Conservation (phyloP, 2,113 vertebrate genomes). For the Raja brachyura region DNA sequence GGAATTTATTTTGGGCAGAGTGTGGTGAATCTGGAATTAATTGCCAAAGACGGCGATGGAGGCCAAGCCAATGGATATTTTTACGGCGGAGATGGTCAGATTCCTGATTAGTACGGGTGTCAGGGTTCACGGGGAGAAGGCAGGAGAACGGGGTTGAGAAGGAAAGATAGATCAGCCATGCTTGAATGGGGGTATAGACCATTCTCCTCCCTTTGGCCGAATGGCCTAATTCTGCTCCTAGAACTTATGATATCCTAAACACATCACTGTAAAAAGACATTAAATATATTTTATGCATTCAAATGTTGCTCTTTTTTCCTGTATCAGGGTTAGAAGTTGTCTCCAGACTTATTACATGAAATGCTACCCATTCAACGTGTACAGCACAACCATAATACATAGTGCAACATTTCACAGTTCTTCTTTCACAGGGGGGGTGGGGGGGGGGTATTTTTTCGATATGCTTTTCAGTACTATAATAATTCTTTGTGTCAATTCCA, state of each 20-base stretch:
- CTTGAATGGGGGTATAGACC: too few species aligned
- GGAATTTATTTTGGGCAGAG: too few species aligned
- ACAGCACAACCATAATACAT: neutral
- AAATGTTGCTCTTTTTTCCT: neutral
- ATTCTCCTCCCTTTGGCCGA: too few species aligned
- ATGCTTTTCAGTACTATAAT: neutral
- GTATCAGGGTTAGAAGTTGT: neutral
- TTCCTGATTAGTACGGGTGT: too few species aligned
- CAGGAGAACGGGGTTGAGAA: too few species aligned
- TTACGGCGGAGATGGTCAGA: too few species aligned
- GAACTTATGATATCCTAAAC: neutral
- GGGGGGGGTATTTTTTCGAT: neutral
- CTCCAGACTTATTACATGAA: neutral
- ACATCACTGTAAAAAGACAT: neutral
- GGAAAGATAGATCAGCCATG: too few species aligned
- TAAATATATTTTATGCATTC: neutral
- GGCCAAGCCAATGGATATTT: too few species aligned
- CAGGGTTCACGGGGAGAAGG: too few species aligned
- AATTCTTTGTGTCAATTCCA: constrained; percentile 42
- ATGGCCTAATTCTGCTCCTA: too few species aligned
- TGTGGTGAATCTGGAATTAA: too few species aligned
- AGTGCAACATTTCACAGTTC: neutral
- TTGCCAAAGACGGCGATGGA: too few species aligned
- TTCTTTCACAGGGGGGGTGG: neutral
- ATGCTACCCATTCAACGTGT: neutral